Base-by-base conservation (phyloP, 2,797 vertebrate genomes). In the Pipistrellus pipistrellus region DNA sequence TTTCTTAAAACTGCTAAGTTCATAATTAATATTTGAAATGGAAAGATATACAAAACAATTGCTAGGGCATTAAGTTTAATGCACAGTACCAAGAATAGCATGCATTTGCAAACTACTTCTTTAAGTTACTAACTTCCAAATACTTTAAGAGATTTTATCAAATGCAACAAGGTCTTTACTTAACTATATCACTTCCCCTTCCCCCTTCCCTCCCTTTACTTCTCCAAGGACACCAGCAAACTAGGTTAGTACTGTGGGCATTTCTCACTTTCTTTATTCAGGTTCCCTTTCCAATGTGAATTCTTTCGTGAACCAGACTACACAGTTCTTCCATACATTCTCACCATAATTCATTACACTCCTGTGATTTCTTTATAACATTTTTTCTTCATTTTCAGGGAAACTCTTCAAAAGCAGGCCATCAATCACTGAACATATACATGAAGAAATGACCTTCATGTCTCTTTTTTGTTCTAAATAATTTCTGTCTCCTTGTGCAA, bases 331-430 rank as follows among this genome's bases (percentile, higher is more conserved):
- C 30, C 30, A 72, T 81, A 73, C 35, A 81, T 88, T 93, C 21
- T 94, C 77, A 85, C n/a, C 73, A 57, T 94, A 96, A 95, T 95
- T 96, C 78, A 72, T 96, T 96, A 88, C 20, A 80, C 73, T 96
- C 81, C 41, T 93, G 88, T 94, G 92, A 92, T 95, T 94, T 93
- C 86, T 95, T 93, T 96, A 78, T 91, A 96, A 75, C 32, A 71
- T 1, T 88, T 93, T 96, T 96, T 93, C 91, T 95, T 87, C 44
- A 95, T 94, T 96, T 95, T 44, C 17, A 85, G 46, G 68, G 95
- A 96, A 97, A 95, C 20, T 90, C 75, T 92, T 96, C 93, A 85
- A 93, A 95, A 95, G 53, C 69, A 93, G 41, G 62, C 11, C 46
- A 94, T 97, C 95, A 95, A 88, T 96, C 95, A 96, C 32, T 48